Conservation (phyloP, 2,113 vertebrate genomes). For the Brachirus orientalis region DNA sequence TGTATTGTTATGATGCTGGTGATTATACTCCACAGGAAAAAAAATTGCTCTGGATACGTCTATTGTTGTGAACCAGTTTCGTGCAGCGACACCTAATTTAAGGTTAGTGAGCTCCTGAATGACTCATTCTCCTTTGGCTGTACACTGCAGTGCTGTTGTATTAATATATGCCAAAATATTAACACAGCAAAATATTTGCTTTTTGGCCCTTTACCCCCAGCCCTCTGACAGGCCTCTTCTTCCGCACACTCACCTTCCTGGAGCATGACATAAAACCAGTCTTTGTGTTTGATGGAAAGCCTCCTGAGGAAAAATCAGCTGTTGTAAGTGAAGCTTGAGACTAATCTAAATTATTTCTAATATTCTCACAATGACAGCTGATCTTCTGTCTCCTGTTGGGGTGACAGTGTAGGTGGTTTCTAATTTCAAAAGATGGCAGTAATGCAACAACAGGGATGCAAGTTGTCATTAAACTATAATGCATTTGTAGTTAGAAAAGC, state of each 20-base stretch:
- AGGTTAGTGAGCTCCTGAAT: constrained; percentile 55
- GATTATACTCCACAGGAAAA: constrained; percentile 71
- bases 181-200: neutral
- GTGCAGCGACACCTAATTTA: constrained; percentile 60
- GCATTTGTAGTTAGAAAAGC: no score
- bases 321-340: constrained; percentile 71
- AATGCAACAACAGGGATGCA: no score
- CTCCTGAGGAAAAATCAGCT: constrained; percentile 76
- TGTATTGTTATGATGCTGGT: neutral
- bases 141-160: neutral
- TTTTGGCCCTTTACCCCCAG: constrained; percentile 47
- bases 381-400: neutral
- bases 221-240: constrained; percentile 78
- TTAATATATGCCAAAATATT: neutral
- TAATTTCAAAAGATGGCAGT: no score
- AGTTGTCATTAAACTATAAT: no score
- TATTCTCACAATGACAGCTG: neutral
- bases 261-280: constrained; percentile 84
- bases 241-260: constrained; percentile 81
- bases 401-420: neutral
- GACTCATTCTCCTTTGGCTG: neutral
- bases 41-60: constrained; percentile 81
- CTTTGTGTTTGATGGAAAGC: constrained; percentile 83
- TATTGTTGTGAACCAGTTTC: constrained; percentile 83
- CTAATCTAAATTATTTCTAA: no score